phyloP scores from a whole-genome alignment of 2,797 vertebrate species.

The Myiothlypis coronata region DNA sequence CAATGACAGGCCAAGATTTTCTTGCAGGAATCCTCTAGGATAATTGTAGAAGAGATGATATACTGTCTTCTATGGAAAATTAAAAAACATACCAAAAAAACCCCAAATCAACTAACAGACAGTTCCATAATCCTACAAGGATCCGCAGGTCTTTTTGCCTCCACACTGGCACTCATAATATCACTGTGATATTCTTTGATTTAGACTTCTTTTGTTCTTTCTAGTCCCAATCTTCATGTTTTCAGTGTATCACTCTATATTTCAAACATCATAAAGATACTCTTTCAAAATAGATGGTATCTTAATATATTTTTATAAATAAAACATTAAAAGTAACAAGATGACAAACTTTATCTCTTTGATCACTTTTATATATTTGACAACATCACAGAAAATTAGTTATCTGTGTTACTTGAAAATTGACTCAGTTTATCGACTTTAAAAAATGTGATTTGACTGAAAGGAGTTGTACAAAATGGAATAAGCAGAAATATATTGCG shows the following conservation, averaged over 20 bases:
- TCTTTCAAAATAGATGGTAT: not conserved
- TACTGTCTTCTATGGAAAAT: too few species aligned
- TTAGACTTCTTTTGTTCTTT: not conserved
- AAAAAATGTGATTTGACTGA: not conserved
- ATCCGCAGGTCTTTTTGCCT: not conserved
- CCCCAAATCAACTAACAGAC: fast-evolving
- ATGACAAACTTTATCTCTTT: not conserved
- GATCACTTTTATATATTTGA: not conserved
- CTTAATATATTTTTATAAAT: not conserved
- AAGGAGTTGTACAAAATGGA: not conserved
- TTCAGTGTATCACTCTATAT: not conserved
- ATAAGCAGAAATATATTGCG: not conserved
- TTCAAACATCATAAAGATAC: not conserved
- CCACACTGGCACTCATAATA: not conserved
- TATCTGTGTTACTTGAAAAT: not conserved
- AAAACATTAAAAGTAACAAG: not conserved
- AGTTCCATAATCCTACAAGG: not conserved
- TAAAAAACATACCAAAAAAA: fast-evolving
- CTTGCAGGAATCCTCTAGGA: not conserved
- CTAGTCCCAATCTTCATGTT: not conserved
- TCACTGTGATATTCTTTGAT: not conserved
- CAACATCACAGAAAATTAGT: not conserved
- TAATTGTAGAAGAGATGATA: not conserved
- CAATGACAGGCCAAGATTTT: not conserved
- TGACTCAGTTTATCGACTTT: not conserved